Conservation (phyloP, 1,140 invertebrate species). For the Nasonia longicornis region DNA sequence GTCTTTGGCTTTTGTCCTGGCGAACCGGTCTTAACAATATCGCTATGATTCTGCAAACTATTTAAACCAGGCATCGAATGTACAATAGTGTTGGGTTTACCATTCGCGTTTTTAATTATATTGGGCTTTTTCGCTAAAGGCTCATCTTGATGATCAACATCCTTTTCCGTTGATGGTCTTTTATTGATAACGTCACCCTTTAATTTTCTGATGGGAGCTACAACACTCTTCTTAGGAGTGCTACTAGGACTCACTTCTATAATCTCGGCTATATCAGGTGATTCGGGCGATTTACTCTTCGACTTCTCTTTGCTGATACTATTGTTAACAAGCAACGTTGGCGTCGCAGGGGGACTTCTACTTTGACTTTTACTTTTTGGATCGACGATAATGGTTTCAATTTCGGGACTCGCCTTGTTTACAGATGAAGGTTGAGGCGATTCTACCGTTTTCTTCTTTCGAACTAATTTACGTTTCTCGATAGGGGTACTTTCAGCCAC, state of each 20-base stretch:
- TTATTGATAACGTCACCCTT: conserved; percentile 29
- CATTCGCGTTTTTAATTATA: conserved; percentile 8
- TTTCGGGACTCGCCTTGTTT: conserved; percentile 24
- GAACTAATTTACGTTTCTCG: conserved; percentile 33
- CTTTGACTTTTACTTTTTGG: conserved; percentile 27
- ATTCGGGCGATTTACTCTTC: background rate
- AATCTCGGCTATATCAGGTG: background rate
- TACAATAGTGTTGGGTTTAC: conserved; percentile 5
- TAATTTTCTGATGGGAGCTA: conserved; percentile 30
- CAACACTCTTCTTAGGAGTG: conserved; percentile 11
- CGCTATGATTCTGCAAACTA: conserved; percentile 23
- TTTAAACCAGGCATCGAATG: conserved; percentile 9
- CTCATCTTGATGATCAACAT: conserved; percentile 24
- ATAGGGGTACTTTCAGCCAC: conserved; percentile 7
- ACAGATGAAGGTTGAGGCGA: conserved; percentile 10
- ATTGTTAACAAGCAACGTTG: background rate
- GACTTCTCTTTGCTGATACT: background rate
- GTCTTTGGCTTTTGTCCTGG: conserved; percentile 25
- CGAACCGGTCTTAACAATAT: background rate
- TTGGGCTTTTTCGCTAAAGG: conserved; percentile 1
- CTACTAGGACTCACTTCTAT: conserved; percentile 4
- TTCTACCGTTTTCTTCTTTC: conserved; percentile 32
- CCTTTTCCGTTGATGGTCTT: conserved; percentile 14
- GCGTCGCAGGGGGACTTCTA: conserved; percentile 37
- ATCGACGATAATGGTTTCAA: background rate